Evolutionary conservation across 2,888 invertebrate genomes (phyloP).

Genomic region (Pardosa pseudoannulata): DNA sequence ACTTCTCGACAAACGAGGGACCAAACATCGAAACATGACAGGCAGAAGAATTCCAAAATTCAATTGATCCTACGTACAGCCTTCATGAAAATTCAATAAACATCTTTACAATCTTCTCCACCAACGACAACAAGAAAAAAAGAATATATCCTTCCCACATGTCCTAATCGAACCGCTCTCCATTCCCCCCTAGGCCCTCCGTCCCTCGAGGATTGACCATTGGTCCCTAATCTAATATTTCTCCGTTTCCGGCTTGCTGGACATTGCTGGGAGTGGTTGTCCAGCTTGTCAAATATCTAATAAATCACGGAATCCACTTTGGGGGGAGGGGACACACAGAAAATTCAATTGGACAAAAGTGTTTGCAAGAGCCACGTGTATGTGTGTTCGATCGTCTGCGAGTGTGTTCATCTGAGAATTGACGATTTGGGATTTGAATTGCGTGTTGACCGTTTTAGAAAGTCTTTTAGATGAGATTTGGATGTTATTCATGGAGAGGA

Average conservation of each 20-base stretch:
- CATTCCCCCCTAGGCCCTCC: not conserved
- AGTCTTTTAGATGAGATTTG: no score
- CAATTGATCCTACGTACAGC: not conserved
- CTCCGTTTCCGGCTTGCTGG: not conserved
- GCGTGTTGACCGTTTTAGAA: not conserved
- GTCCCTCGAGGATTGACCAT: not conserved
- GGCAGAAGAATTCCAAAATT: not conserved
- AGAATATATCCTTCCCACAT: not conserved
- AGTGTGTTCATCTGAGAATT: not conserved
- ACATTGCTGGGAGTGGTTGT: not conserved
- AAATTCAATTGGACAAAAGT: not conserved
- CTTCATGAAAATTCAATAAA: constrained; percentile 14
- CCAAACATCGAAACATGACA: no score
- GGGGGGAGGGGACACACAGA: no score
- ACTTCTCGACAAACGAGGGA: no score
- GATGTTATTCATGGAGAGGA: no score
- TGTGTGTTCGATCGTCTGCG: constrained; percentile 11
- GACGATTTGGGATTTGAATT: constrained; percentile 1
- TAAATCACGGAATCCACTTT: constrained; percentile 15
- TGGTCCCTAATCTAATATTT: constrained; percentile 4
- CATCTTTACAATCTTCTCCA: not conserved
- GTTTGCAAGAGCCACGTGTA: not conserved
- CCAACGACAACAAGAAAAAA: not conserved
- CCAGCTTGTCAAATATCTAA: constrained; percentile 16
- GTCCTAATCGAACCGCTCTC: not conserved